Evolutionary conservation across 2,113 vertebrate genomes (phyloP).

Genomic region (Chrysemys picta): DNA sequence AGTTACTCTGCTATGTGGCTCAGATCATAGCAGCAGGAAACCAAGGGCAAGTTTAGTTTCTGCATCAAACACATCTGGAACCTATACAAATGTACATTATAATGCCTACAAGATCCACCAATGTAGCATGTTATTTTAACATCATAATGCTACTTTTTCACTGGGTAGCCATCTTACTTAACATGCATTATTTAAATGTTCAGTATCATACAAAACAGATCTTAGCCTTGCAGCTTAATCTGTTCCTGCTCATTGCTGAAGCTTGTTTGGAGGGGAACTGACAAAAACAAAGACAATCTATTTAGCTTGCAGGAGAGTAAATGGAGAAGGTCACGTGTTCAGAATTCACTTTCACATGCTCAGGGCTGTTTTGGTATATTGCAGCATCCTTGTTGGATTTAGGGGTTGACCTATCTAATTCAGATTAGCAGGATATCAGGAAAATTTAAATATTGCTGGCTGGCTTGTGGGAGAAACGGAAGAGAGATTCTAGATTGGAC

Average conservation of each 20-base stretch:
- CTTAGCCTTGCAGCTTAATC: not conserved
- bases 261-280: not conserved
- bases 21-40: not conserved
- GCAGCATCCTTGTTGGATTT: not conserved
- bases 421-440: not conserved
- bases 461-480: conserved; percentile 17
- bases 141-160: not conserved
- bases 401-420: rapidly evolving
- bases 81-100: not conserved
- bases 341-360: not conserved
- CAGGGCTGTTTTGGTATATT: not conserved
- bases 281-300: not conserved
- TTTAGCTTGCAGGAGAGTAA: not conserved
- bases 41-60: not conserved
- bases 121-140: not conserved
- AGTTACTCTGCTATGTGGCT: not conserved
- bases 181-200: not conserved
- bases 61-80: not conserved
- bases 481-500: not conserved
- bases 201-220: not conserved
- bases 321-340: not conserved
- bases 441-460: not conserved
- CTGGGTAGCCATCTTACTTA: not conserved
- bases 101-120: not conserved
- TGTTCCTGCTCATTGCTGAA: not conserved